phyloP scores from a whole-genome alignment of 2,888 invertebrate species.

The Catocala fraxini region DNA sequence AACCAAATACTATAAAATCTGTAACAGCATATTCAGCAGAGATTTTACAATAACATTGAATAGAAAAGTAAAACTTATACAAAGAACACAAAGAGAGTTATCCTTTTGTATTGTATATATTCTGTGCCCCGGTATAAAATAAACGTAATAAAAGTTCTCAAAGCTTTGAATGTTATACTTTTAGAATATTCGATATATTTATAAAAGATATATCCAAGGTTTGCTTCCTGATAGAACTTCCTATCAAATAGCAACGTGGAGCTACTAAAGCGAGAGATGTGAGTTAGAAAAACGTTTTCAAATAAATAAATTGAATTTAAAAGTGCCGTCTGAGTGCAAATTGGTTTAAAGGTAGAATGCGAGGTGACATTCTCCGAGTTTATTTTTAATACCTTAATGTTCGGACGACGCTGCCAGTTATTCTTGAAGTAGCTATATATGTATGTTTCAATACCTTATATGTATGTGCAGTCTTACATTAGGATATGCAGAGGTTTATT shows the following conservation, averaged over 20 bases:
- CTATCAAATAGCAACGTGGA: background rate
- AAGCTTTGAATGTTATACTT: background rate
- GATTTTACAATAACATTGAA: no score
- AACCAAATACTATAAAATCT: no score
- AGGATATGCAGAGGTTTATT: no score
- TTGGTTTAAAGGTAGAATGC: background rate
- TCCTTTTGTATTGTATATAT: no score
- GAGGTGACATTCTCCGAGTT: background rate
- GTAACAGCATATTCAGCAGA: no score
- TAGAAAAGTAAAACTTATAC: no score
- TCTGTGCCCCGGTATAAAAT: background rate
- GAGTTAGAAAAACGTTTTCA: background rate
- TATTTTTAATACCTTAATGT: background rate
- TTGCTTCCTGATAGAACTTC: background rate
- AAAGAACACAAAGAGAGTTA: no score
- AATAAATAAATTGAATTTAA: slow-evolving; percentile 11
- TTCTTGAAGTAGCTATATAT: no score
- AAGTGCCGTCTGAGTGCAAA: slow-evolving; percentile 3
- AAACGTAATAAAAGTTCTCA: background rate
- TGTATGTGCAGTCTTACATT: no score
- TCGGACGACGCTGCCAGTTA: no score
- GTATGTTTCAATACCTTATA: no score
- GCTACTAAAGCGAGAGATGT: background rate
- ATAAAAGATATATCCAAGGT: background rate
- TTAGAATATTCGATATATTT: background rate